These are phyloP conservation scores for Loxodonta africana DNA, from an alignment of 2,113 vertebrate species.

Conservation along the genomic window DNA sequence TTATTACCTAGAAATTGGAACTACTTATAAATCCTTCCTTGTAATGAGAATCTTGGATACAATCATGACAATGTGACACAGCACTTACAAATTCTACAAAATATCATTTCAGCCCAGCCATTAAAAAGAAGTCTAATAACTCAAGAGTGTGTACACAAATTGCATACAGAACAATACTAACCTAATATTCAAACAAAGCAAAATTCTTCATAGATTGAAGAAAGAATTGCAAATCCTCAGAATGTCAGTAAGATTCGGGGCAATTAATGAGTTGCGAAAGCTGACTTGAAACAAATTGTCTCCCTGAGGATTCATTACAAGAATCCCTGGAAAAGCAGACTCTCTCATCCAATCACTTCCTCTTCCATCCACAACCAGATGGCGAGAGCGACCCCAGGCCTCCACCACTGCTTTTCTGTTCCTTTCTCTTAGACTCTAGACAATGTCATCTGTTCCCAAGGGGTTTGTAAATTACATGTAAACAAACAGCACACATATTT, in stretches of 20 bases:
- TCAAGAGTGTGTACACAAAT: background rate
- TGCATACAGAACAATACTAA: conserved; percentile 29
- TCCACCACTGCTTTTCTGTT: background rate
- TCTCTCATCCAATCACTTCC: background rate
- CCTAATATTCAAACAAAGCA: conserved; percentile 39
- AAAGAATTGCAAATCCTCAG: conserved; percentile 18
- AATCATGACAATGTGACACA: conserved; percentile 31
- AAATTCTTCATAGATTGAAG: conserved; percentile 51
- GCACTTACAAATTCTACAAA: conserved; percentile 30
- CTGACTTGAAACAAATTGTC: conserved; percentile 60
- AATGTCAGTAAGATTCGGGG: conserved; percentile 55
- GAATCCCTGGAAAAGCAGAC: conserved; percentile 21
- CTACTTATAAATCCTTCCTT: conserved; percentile 27
- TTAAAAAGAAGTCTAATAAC: background rate
- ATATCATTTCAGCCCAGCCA: background rate
- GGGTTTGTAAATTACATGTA: background rate
- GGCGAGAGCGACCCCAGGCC: background rate
- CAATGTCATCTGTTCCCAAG: background rate
- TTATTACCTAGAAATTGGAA: conserved; percentile 40
- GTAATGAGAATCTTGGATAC: background rate
- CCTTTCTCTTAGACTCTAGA: background rate
- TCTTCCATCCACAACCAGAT: conserved; percentile 36
- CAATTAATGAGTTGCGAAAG: conserved; percentile 63
- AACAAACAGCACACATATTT: background rate
- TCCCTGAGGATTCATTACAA: conserved; percentile 67